phyloP scores from a whole-genome alignment of 2,797 vertebrate genomes.

The Sardinella longiceps region DNA sequence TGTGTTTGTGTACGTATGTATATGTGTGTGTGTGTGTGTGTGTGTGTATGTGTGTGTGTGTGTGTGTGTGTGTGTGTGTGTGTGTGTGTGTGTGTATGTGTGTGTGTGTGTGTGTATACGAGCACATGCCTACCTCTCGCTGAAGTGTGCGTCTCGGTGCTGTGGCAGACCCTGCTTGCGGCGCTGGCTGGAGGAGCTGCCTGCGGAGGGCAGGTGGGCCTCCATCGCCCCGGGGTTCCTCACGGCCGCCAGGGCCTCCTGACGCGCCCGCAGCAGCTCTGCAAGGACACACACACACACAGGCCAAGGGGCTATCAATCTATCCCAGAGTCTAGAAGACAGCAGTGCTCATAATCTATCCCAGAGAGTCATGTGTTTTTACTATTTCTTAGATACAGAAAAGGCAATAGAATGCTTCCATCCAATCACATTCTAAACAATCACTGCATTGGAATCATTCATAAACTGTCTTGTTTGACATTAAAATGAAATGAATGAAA shows the following conservation, averaged over 20 bases:
- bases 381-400: not conserved
- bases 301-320: slow-evolving; percentile 11
- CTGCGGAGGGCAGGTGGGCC: slow-evolving; percentile 85
- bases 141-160: slow-evolving; percentile 89
- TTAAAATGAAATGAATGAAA: not conserved
- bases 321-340: not conserved
- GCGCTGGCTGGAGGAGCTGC: slow-evolving; percentile 87
- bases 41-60: not conserved
- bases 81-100: not conserved
- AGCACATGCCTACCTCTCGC: slow-evolving; percentile 81
- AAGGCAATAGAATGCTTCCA: not conserved
- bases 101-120: not conserved
- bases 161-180: slow-evolving; percentile 92
- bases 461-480: not conserved
- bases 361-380: not conserved
- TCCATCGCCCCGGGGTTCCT: slow-evolving; percentile 86
- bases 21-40: slow-evolving; percentile 25
- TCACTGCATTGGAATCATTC: not conserved
- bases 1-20: not conserved
- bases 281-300: slow-evolving; percentile 35
- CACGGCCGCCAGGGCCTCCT: slow-evolving; percentile 83
- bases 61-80: not conserved
- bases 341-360: slow-evolving; percentile 13
- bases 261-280: slow-evolving; percentile 89
- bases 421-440: not conserved